These are phyloP conservation scores for Drosophila ogumai DNA, from an alignment of 1,140 invertebrate genomes.

Conservation along the genomic window DNA sequence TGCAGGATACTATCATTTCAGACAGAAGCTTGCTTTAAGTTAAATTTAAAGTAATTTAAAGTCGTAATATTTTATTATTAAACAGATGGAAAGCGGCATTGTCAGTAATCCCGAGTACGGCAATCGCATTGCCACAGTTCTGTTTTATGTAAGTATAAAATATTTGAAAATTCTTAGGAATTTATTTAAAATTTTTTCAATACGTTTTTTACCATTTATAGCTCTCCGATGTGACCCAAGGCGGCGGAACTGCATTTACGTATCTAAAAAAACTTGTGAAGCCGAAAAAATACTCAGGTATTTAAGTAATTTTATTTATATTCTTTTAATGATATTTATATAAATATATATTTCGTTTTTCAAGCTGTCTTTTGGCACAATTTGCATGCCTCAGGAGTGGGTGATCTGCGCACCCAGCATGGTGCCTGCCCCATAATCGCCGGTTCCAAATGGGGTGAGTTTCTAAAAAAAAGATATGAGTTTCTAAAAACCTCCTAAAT, in stretches of 20 bases:
- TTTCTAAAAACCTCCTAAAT: neutral
- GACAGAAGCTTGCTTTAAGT: too few relatives aligned
- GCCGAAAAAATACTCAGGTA: conserved; percentile 89
- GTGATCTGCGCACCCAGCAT: conserved; percentile 95
- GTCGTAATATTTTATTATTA: neutral
- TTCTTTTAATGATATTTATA: neutral
- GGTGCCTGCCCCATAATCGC: conserved; percentile 98
- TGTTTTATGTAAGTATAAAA: conserved; percentile 75
- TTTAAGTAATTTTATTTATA: neutral
- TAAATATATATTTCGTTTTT: neutral
- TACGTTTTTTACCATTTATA: conserved; percentile 79
- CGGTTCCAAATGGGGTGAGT: conserved; percentile 95
- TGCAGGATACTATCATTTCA: too few relatives aligned
- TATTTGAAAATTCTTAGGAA: neutral
- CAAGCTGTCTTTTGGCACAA: conserved; percentile 98
- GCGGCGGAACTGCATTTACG: conserved; percentile 97
- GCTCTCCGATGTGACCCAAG: conserved; percentile 97
- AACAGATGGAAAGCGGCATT: conserved; percentile 30
- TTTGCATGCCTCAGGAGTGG: conserved; percentile 94
- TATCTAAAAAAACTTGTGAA: conserved; percentile 91
- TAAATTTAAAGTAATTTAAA: neutral
- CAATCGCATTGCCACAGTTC: conserved; percentile 79
- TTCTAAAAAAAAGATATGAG: too few relatives aligned
- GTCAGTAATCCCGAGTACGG: conserved; percentile 47
- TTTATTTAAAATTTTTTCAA: too few relatives aligned